Evolutionary conservation across 2,797 vertebrate species (phyloP).

Genomic region (Rallus crepitans): DNA sequence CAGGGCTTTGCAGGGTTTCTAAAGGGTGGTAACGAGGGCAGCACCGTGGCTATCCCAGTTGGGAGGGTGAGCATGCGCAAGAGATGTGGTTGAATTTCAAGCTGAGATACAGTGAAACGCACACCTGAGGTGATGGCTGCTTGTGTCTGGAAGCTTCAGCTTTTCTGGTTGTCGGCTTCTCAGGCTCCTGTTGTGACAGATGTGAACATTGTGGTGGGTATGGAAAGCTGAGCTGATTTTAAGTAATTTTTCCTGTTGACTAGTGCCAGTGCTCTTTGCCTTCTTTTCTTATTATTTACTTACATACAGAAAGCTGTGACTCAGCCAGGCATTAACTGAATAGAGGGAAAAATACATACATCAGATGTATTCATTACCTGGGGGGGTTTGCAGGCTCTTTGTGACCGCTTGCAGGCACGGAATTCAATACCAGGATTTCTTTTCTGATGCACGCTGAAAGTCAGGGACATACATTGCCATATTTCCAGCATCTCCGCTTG

Average conservation of each 20-base stretch:
- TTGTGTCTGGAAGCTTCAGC: neutral
- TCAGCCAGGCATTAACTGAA: neutral
- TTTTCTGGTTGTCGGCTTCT: neutral
- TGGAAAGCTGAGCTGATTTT: neutral
- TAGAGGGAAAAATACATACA: neutral
- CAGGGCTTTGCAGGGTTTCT: neutral
- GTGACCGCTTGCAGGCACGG: neutral
- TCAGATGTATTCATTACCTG: neutral
- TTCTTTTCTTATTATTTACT: neutral
- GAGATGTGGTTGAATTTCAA: neutral
- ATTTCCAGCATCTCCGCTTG: neutral
- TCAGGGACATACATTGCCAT: neutral
- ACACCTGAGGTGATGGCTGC: neutral
- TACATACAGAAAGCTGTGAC: neutral
- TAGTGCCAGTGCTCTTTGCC: neutral
- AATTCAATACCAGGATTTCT: neutral
- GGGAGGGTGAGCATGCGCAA: neutral
- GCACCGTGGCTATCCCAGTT: neutral
- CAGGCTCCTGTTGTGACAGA: neutral
- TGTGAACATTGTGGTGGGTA: neutral
- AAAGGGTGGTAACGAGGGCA: rapidly evolving
- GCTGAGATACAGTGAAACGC: neutral
- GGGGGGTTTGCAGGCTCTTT: neutral
- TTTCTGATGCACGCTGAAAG: neutral
- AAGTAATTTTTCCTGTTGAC: neutral